A percentile compares a stretch with the other conserved stretches of the same genome.
These are phyloP conservation scores for Antedon mediterranea DNA, from an alignment of 53 echinoderm and acorn worm species.

Conservation along the genomic window DNA sequence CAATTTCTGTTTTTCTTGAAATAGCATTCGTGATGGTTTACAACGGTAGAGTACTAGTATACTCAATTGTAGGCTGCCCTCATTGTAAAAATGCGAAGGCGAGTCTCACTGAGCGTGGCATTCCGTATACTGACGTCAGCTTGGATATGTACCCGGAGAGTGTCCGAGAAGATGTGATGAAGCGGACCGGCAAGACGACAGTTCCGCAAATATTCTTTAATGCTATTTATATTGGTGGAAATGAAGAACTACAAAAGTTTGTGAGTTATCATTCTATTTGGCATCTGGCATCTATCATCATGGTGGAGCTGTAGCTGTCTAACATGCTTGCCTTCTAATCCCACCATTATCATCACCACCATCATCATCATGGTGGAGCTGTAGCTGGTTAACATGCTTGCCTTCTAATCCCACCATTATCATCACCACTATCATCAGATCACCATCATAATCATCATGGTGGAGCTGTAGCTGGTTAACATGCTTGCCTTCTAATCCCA, in stretches of 20 bases:
- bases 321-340: no score
- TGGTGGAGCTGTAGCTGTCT: background rate
- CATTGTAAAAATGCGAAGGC: conserved; percentile 70
- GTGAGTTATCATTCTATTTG: conserved; percentile 35
- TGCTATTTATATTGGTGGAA: conserved; percentile 53
- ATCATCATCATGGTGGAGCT: background rate
- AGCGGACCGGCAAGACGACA: conserved; percentile 48
- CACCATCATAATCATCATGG: no score
- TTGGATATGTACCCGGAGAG: conserved; percentile 55
- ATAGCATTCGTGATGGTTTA: no score
- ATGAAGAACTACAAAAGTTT: conserved; percentile 69
- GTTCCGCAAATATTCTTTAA: conserved; percentile 97
- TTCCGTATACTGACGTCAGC: conserved; percentile 58
- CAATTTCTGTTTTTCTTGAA: no score
- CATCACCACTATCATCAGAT: background rate
- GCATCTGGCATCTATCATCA: background rate
- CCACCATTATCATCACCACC: background rate
- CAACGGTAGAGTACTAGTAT: conserved; percentile 66
- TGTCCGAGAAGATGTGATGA: conserved; percentile 37
- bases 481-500: no score
- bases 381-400: no score
- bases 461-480: no score
- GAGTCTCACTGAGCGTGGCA: conserved; percentile 27
- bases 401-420: no score
- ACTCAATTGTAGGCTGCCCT: conserved; percentile 89